These are phyloP conservation scores for Carcinoscorpius rotundicauda DNA, from an alignment of 1,140 invertebrate species.

Conservation along the genomic window DNA sequence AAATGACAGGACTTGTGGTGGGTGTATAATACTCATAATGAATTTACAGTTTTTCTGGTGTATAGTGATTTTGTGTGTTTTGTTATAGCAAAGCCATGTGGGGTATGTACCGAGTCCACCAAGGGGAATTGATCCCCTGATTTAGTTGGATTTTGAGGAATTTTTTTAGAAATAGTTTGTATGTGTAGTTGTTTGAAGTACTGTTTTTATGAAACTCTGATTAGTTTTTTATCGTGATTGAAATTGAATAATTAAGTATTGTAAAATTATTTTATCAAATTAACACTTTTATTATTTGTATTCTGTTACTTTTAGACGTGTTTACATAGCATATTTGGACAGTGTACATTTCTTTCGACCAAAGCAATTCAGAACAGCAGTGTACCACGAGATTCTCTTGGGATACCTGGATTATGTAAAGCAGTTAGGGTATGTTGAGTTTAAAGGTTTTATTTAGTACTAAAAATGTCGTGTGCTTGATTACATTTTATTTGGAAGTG, in stretches of 20 bases:
- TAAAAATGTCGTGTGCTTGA: background rate
- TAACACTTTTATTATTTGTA: conserved; percentile 8
- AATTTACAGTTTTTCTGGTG: too few species aligned
- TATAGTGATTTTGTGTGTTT: too few species aligned
- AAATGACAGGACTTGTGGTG: too few species aligned
- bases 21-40: too few species aligned
- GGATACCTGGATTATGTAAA: conserved; percentile 99
- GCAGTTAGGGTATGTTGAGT: conserved; percentile 59
- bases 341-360: conserved; percentile 99
- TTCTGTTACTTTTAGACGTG: conserved; percentile 47
- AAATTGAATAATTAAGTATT: background rate
- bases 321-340: conserved; percentile 99
- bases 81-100: too few species aligned
- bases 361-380: conserved; percentile 87
- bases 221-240: too few species aligned
- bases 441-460: background rate
- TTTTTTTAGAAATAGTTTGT: background rate
- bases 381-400: conserved; percentile 98
- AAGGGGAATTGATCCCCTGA: too few species aligned
- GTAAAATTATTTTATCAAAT: background rate
- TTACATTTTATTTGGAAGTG: background rate
- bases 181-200: background rate
- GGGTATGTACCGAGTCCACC: too few species aligned
- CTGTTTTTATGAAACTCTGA: too few species aligned
- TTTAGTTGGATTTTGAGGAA: background rate